Percentiles rank a stretch among this genome's conserved stretches.
phyloP scores from a whole-genome alignment of 2,113 vertebrate genomes.

The Tursiops truncatus region DNA sequence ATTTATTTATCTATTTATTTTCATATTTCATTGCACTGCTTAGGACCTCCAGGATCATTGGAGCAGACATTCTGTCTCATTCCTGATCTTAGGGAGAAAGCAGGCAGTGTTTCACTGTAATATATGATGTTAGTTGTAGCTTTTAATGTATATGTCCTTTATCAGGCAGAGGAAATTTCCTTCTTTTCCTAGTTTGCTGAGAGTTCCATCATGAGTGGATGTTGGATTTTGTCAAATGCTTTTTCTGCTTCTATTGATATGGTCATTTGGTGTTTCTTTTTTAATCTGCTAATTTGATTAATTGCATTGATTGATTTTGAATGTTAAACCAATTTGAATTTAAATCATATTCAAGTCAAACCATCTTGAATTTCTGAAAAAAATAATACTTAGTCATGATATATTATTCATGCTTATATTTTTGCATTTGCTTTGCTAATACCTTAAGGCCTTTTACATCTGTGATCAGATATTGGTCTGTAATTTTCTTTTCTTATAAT shows the following conservation, averaged over 20 bases:
- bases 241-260: background rate
- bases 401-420: background rate
- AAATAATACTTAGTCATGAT: background rate
- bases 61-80: background rate
- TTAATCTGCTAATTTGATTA: background rate
- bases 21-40: background rate
- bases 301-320: background rate
- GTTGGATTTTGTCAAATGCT: background rate
- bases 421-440: background rate
- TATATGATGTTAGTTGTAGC: background rate
- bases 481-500: background rate
- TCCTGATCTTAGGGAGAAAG: background rate
- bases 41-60: background rate
- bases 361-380: conserved; percentile 23
- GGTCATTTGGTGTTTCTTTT: background rate
- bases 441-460: background rate
- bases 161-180: background rate
- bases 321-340: background rate
- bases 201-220: background rate
- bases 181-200: background rate
- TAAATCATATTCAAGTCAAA: background rate
- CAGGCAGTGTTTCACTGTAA: background rate
- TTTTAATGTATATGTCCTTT: background rate
- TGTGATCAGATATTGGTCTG: background rate
- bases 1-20: background rate